Percentiles rank a stretch among this genome's conserved stretches.
Conservation (phyloP, 2,113 vertebrate species). For the Elaphurus davidianus region DNA sequence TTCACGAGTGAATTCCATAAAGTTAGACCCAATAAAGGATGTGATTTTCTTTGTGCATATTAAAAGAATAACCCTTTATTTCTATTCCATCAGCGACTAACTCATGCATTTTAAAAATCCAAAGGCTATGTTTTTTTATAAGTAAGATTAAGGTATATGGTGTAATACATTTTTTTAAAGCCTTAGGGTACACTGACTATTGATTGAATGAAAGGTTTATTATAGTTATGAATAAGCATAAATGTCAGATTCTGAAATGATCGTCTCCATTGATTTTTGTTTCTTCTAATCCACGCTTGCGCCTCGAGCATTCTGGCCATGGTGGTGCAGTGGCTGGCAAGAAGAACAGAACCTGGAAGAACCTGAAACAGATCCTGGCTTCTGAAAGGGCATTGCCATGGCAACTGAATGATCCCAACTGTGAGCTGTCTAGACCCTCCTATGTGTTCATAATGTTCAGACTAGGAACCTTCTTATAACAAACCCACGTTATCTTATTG, state of each 20-base stretch:
- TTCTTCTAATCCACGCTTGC: conserved; percentile 56
- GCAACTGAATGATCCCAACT: conserved; percentile 95
- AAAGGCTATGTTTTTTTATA: conserved; percentile 51
- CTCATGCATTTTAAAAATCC: conserved; percentile 49
- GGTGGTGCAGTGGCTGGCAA: conserved; percentile 97
- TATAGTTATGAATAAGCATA: conserved; percentile 41
- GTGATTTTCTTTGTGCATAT: conserved; percentile 56
- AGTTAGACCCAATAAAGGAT: conserved; percentile 60
- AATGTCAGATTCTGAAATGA: conserved; percentile 40
- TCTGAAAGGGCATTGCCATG: conserved; percentile 95
- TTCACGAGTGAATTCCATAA: conserved; percentile 59
- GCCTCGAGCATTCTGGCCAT: conserved; percentile 93
- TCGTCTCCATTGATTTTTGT: conserved; percentile 51
- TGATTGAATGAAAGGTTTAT: conserved; percentile 35
- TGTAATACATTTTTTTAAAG: conserved; percentile 39
- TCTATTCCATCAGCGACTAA: conserved; percentile 49
- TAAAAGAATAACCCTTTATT: conserved; percentile 69
- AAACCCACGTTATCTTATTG: background rate
- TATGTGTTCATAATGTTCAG: conserved; percentile 76
- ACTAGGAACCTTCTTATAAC: conserved; percentile 74
- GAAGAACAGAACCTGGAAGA: conserved; percentile 99
- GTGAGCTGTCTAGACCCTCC: conserved; percentile 85
- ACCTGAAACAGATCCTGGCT: conserved; percentile 97
- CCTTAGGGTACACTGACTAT: conserved; percentile 44
- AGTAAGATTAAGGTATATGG: conserved; percentile 57